Base-by-base conservation (phyloP, 2,113 vertebrate genomes). In the Aegotheles bennettii region DNA sequence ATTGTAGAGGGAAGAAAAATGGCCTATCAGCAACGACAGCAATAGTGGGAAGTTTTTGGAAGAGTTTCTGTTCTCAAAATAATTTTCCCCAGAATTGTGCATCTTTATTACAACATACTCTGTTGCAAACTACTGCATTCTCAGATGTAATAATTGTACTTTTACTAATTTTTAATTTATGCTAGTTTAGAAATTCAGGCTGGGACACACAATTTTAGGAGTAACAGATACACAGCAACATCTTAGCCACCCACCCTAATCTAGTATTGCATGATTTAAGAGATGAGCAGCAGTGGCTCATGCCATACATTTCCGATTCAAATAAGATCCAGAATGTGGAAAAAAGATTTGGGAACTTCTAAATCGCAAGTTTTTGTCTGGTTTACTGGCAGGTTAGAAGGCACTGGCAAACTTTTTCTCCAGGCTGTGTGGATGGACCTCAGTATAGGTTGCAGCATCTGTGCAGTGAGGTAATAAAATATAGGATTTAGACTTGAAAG, bases 1-100 rank as follows among this genome's bases (percentile, higher is more conserved):
- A 81, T 28, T 60, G 6, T 65, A 43, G n/a, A 42, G 60, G 48
- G 56, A 89, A 95, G 84, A 87, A 94, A 94, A 95, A 82, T 43
- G 61, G 31, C 68, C 74, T 60, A 83, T 95, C 80, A 63, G 60
- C 40, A 84, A 86, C 43, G 50, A 95, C 88, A 96, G 75, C 94
- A 85, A 94, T 65, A 77, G 64, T n/a, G 31, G 69, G 51, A 67
- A 84, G 69, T 21, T 97, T 95, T 81, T 91, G 91, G 94, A 95
- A 90, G 40, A 69, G 64, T 67, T 84, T 56, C 48, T 13, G 3
- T 74, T 94, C 77, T 81, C 42, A 90, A 70, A 95, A 89, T 80
- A 94, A 54, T 68, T 89, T 77, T 24, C 59, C 26, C 21, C 35
- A 26, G 76, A 88, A 77, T 65, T 73, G 50, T 76, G 43, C 36